A percentile compares a stretch with the other conserved stretches of the same genome.
phyloP scores from a whole-genome alignment of 1,140 invertebrate genomes.

The Conus betulinus region DNA sequence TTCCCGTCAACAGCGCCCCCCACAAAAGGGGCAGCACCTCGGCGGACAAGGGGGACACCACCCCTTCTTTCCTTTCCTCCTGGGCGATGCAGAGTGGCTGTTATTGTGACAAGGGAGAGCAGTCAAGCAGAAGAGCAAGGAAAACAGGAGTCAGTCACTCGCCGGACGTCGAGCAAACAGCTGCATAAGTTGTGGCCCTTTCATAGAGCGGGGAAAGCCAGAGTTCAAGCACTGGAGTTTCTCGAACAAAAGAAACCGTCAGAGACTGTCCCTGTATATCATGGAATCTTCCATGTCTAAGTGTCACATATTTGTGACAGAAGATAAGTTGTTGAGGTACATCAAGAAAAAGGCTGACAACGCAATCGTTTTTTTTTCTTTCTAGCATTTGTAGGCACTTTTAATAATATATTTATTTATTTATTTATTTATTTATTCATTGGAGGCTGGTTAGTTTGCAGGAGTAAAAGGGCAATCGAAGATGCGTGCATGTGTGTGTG shows the following conservation, averaged over 20 bases:
- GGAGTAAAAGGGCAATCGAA: not conserved
- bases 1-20: not conserved
- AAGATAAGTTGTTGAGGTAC: too few relatives aligned
- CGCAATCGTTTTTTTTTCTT: too few relatives aligned
- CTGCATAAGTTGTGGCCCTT: not conserved
- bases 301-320: too few relatives aligned
- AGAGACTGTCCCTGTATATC: too few relatives aligned
- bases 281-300: too few relatives aligned
- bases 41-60: slow-evolving; percentile 17
- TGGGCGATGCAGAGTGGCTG: not conserved
- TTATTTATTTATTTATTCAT: too few relatives aligned
- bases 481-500: not conserved
- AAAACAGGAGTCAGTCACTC: slow-evolving; percentile 1
- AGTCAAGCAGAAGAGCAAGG: slow-evolving; percentile 26
- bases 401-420: too few relatives aligned
- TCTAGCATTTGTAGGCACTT: too few relatives aligned
- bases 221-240: not conserved
- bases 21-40: slow-evolving; percentile 2
- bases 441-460: too few relatives aligned
- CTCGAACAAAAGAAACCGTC: too few relatives aligned
- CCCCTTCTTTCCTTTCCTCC: not conserved
- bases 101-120: slow-evolving; percentile 20
- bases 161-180: not conserved
- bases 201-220: not conserved
- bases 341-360: too few relatives aligned